Evolutionary conservation across 2,113 vertebrate genomes (phyloP).

Genomic region (Anguilla japonica): DNA sequence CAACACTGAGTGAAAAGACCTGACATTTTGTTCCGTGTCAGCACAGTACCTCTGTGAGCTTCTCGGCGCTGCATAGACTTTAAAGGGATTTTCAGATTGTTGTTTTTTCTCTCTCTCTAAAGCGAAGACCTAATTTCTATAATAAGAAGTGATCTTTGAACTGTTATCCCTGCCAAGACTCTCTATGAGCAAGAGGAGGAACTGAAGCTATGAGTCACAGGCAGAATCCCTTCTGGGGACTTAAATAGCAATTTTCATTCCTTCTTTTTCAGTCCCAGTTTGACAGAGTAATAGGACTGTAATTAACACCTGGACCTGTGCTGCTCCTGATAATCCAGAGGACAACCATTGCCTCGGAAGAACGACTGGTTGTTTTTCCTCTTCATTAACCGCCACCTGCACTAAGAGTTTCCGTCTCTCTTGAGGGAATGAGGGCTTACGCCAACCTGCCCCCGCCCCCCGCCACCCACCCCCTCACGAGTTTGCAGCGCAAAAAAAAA

Average conservation of each 20-base stretch:
- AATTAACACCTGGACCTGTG: slow-evolving; percentile 58
- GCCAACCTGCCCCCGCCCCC: too few species aligned
- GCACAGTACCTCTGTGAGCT: background rate
- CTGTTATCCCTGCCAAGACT: background rate
- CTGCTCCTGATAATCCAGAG: slow-evolving; percentile 32
- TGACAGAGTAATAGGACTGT: slow-evolving; percentile 55
- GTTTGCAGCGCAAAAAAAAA: background rate
- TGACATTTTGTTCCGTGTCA: background rate
- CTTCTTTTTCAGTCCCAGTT: slow-evolving; percentile 11
- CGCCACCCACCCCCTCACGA: background rate
- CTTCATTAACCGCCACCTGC: slow-evolving; percentile 43
- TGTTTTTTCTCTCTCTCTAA: slow-evolving; percentile 1
- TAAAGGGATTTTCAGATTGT: slow-evolving; percentile 1
- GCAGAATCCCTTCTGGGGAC: slow-evolving; percentile 47
- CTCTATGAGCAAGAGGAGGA: slow-evolving; percentile 35
- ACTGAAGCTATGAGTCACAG: slow-evolving; percentile 56
- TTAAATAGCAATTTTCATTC: slow-evolving; percentile 48
- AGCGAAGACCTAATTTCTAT: background rate
- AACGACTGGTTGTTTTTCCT: slow-evolving; percentile 48
- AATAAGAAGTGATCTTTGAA: slow-evolving; percentile 16
- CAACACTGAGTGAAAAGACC: background rate
- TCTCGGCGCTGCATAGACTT: background rate
- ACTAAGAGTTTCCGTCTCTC: slow-evolving; percentile 27
- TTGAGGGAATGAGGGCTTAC: background rate
- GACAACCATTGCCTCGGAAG: slow-evolving; percentile 48